Evolutionary conservation across 2,888 invertebrate species (phyloP), one percentile per base, ranked within the genome.

Genomic region (Lamproptera curius): DNA sequence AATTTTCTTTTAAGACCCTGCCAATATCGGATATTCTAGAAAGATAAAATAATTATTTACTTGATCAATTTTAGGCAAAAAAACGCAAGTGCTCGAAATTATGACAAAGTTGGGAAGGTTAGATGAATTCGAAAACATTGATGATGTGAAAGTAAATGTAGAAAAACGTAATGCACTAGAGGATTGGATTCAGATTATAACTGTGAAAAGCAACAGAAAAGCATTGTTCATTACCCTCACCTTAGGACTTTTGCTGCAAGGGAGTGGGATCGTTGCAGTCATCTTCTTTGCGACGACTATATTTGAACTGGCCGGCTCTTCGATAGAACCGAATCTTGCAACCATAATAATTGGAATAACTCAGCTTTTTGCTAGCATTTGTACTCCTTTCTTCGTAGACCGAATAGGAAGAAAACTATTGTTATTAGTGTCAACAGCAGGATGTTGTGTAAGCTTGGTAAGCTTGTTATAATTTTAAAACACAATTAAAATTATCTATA

Each of bases 341-440:
- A 74, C 73, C 2, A 73, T 76, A 1, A 59, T 74, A 3, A 65
- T 76, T 14, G 73, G 72, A 8, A 17, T 66, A 0, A 70, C 70
- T 0, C 70, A 73, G 42, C 16, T 77, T 0, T 20, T 52, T 0
- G 63, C 73, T 0, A 68, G 70, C 20, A 51, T 26, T 1, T 48
- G 75, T 1, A 61, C 74, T 0, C 73, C 76, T 0, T 41, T 73
- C 2, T 65, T 73, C 33, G 65, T 78, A 0, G 77, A 78, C 16
- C 65, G 63, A 51, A 50, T 56, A 55, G 77, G 77, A 17, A 65
- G 77, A 17, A 70, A 57, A 40, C 37, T 49, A 1, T 46, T 78
- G 2, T 26, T 78, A 10, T 40, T 73, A 10, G 10, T 58, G 0
- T 76, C 78, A 0, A 70, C 71, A 0, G 59, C 56, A 1, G 42